Conservation (phyloP, 2,113 vertebrate genomes). For the Crotalus viridis region DNA sequence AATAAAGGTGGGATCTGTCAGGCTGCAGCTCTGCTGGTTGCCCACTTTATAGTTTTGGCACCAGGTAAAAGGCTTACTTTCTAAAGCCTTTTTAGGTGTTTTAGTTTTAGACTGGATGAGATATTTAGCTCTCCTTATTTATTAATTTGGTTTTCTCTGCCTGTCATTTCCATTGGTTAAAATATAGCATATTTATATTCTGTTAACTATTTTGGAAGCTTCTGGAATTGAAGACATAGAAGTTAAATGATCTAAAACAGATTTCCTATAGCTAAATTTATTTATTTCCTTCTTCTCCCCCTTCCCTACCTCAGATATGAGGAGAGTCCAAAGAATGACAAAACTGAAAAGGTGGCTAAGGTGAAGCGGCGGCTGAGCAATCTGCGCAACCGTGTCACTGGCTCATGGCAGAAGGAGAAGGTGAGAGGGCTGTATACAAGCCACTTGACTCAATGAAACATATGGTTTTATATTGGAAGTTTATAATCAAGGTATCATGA, state of each 20-base stretch:
- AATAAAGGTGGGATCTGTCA: neutral
- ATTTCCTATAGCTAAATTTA: neutral
- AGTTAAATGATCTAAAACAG: neutral
- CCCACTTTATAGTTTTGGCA: neutral
- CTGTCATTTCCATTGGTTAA: neutral
- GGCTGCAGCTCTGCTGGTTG: neutral
- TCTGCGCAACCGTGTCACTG: conserved; percentile 84
- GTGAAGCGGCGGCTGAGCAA: conserved; percentile 91
- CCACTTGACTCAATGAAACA: neutral
- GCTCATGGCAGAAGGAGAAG: conserved; percentile 94
- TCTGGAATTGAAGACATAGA: neutral
- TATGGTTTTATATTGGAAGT: neutral
- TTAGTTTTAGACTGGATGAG: neutral
- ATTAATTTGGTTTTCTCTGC: neutral
- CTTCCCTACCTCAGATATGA: conserved; percentile 72
- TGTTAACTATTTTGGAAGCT: neutral
- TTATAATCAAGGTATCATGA: neutral
- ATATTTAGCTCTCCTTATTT: neutral
- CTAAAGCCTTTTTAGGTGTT: neutral
- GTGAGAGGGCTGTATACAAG: conserved; percentile 58
- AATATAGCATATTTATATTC: neutral
- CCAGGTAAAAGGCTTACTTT: neutral
- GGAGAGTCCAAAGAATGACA: conserved; percentile 73
- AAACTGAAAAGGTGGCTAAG: conserved; percentile 80
- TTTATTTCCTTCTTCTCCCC: neutral